Percentiles rank a stretch among this genome's conserved stretches.
phyloP scores from a whole-genome alignment of 53 echinoderm and acorn worm species.

The Glandiceps talaboti region DNA sequence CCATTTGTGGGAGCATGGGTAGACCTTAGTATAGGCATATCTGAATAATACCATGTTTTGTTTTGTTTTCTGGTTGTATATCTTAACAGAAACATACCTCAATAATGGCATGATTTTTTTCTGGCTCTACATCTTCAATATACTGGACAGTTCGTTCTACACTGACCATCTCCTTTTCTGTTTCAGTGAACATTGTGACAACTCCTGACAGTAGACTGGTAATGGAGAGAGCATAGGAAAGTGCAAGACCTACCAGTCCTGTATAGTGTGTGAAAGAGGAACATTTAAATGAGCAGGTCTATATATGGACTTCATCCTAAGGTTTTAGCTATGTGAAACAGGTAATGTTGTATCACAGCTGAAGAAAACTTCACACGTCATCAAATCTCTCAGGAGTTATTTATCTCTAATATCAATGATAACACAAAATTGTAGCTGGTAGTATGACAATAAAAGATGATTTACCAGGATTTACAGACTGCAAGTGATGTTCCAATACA shows the following conservation, averaged over 20 bases:
- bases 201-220: constrained; percentile 65
- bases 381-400: no score
- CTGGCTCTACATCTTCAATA: constrained; percentile 53
- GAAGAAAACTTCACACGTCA: no score
- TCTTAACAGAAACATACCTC: constrained; percentile 48
- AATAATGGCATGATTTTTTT: constrained; percentile 33
- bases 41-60: no score
- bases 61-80: no score
- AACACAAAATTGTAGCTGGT: neutral
- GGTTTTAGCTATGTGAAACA: no score
- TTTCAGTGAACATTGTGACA: constrained; percentile 72
- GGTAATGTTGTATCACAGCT: no score
- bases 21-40: no score
- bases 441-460: neutral
- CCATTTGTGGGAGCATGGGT: no score
- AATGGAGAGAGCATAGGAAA: constrained; percentile 87
- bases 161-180: constrained; percentile 98
- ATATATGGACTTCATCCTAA: no score
- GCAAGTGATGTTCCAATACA: constrained; percentile 75
- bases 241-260: constrained; percentile 93
- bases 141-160: constrained; percentile 94
- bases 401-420: no score
- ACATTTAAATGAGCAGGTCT: no score
- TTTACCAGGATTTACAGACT: constrained; percentile 59
- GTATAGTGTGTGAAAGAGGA: no score